Base-by-base conservation (phyloP, 2,797 vertebrate species). In the Knipowitschia caucasica region DNA sequence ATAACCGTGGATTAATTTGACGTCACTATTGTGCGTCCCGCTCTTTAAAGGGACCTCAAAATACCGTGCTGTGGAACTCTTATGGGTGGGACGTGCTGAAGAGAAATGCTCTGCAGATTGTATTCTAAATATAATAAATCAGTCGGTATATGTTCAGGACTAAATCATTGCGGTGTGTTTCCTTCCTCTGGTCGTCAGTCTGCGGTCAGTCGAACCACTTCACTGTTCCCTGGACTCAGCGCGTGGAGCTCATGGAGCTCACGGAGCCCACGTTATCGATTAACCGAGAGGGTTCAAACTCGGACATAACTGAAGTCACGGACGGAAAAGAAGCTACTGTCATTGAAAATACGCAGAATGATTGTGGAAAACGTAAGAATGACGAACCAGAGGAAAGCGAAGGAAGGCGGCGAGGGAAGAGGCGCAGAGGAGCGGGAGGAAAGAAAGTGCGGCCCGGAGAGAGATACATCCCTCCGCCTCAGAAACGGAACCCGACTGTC, bases 401-500 rank as follows among this genome's bases (percentile, higher is more conserved):
- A 30, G 38, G 27, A 18, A 65, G 50, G 0, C 14, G 21, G 18
- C 49, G 59, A 21, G 76, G 75, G 1, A 90, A 91, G 62, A 87
- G 75, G 78, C 81, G 72, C 27, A 86, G 84, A 71, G 86, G 72
- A 67, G 79, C 30, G 2, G 82, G 77, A 7, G 79, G 86, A 6
- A 90, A 88, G 69, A 86, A 85, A 14, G 70, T 75, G 9, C 80
- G 76, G 8, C 31, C 83, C 1, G 88, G 88, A 0, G 91, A 93
- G 67, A 89, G 95, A 14, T 90, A 92, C 56, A 83, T 98, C 56
- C 95, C 96, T 14, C 94, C 96, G 0, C 95, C 96, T 8, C 91
- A 93, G 70, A 95, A 92, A 77, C 86, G 92, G 40, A 93, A 91
- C 57, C 23, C 82, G 0, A 92, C 92, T 0, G 91, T 97, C 50